Evolutionary conservation across 2,888 invertebrate genomes (phyloP).

Genomic region (Hypomecis punctinalis): DNA sequence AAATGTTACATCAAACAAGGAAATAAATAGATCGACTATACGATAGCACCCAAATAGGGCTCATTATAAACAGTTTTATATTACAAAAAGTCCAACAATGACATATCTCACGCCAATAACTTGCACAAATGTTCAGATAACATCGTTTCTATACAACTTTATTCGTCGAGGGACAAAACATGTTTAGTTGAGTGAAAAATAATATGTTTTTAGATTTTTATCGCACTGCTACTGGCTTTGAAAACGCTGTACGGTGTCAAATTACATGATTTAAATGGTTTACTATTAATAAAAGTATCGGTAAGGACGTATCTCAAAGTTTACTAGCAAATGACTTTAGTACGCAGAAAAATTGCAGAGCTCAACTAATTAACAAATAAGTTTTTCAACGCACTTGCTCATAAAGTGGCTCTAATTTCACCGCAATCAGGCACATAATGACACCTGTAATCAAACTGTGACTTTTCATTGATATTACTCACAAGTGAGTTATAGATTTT

Average conservation of each 20-base stretch:
- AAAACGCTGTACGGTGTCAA: constrained; percentile 53
- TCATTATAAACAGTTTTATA: constrained; percentile 52
- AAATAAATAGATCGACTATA: constrained; percentile 13
- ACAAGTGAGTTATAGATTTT: too few relatives aligned
- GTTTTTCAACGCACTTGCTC: too few relatives aligned
- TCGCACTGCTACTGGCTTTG: constrained; percentile 60
- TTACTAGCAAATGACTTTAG: too few relatives aligned
- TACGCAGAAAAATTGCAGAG: too few relatives aligned
- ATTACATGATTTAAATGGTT: constrained; percentile 56
- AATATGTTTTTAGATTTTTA: constrained; percentile 78
- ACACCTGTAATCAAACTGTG: too few relatives aligned
- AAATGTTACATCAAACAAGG: neutral
- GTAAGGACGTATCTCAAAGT: too few relatives aligned
- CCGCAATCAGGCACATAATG: too few relatives aligned
- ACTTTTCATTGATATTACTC: too few relatives aligned
- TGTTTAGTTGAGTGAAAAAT: constrained; percentile 78
- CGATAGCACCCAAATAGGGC: constrained; percentile 33
- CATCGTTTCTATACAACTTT: constrained; percentile 43
- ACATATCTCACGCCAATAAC: constrained; percentile 61
- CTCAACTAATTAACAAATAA: too few relatives aligned
- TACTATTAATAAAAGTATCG: constrained; percentile 37
- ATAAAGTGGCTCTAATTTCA: too few relatives aligned
- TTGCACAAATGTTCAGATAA: constrained; percentile 62
- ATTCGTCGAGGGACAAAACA: constrained; percentile 46
- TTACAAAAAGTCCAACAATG: constrained; percentile 43